These are phyloP conservation scores for Lamellibrachia satsuma DNA, from an alignment of 2,888 invertebrate species.

Conservation along the genomic window DNA sequence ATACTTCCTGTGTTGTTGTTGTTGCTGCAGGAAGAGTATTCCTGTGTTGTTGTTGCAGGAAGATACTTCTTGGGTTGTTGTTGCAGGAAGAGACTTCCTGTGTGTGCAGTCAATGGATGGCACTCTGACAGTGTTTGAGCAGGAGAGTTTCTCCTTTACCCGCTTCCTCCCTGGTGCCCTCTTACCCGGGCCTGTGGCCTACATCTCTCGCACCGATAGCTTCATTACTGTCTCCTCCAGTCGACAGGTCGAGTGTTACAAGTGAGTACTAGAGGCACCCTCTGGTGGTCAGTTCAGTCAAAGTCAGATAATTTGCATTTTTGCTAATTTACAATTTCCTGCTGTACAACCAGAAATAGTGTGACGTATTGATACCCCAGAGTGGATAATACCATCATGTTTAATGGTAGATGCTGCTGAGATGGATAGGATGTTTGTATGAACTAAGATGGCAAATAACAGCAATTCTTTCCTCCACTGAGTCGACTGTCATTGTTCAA, in stretches of 20 bases:
- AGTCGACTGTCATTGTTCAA: background rate
- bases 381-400: background rate
- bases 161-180: slow-evolving; percentile 82
- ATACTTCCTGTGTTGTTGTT: too few relatives aligned
- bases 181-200: slow-evolving; percentile 85
- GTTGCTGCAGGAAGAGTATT: too few relatives aligned
- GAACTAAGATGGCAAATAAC: too few relatives aligned
- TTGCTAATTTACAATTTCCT: background rate
- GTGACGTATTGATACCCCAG: background rate
- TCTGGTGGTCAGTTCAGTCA: background rate
- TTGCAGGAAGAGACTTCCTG: slow-evolving; percentile 78
- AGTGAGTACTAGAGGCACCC: slow-evolving; percentile 68
- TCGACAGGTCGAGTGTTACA: slow-evolving; percentile 87
- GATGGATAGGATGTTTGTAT: too few relatives aligned
- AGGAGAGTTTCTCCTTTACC: slow-evolving; percentile 87
- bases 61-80: too few relatives aligned
- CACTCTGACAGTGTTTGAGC: slow-evolving; percentile 88
- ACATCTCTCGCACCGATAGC: slow-evolving; percentile 82
- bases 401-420: background rate
- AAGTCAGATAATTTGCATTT: background rate
- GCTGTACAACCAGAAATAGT: background rate
- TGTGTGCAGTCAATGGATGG: slow-evolving; percentile 93
- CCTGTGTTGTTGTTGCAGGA: too few relatives aligned
- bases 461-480: too few relatives aligned
- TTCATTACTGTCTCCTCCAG: slow-evolving; percentile 83